phyloP scores from a whole-genome alignment of 1,140 invertebrate species.

The Penaeus chinensis region DNA sequence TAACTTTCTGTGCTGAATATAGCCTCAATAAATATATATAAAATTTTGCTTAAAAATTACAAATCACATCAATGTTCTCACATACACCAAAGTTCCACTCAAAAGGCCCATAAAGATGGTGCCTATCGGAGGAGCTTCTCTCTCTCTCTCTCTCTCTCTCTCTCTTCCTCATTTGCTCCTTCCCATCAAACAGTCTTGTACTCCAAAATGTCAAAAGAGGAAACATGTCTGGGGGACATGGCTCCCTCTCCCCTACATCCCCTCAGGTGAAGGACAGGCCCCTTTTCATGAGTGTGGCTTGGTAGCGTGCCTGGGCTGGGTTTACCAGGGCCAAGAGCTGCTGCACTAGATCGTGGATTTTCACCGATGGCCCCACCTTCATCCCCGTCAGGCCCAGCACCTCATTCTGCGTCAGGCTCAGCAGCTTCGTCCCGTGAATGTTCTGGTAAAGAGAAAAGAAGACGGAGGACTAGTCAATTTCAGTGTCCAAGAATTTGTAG shows the following conservation, averaged over 20 bases:
- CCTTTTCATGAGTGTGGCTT: slow-evolving; percentile 62
- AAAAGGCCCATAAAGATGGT: too few species aligned
- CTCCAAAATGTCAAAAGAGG: too few species aligned
- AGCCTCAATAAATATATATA: too few species aligned
- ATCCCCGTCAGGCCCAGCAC: slow-evolving; percentile 89
- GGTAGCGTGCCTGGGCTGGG: slow-evolving; percentile 74
- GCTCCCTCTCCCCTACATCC: not conserved
- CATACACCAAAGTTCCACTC: too few species aligned
- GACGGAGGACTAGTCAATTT: not conserved
- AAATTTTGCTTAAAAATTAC: too few species aligned
- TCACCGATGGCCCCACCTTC: slow-evolving; percentile 93
- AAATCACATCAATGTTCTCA: too few species aligned
- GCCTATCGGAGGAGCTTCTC: too few species aligned
- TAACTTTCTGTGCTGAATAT: too few species aligned
- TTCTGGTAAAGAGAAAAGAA: slow-evolving; percentile 71
- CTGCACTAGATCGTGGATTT: slow-evolving; percentile 91
- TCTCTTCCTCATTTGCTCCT: too few species aligned
- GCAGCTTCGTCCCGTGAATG: slow-evolving; percentile 83
- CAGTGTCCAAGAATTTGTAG: not conserved
- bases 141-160: too few species aligned
- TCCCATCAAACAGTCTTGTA: not conserved
- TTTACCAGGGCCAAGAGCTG: slow-evolving; percentile 86
- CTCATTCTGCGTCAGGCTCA: slow-evolving; percentile 87
- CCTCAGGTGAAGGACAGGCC: slow-evolving; percentile 56
- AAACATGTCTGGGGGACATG: too few species aligned